Conservation (phyloP, 2,888 invertebrate species). For the Lithophane leautieri region DNA sequence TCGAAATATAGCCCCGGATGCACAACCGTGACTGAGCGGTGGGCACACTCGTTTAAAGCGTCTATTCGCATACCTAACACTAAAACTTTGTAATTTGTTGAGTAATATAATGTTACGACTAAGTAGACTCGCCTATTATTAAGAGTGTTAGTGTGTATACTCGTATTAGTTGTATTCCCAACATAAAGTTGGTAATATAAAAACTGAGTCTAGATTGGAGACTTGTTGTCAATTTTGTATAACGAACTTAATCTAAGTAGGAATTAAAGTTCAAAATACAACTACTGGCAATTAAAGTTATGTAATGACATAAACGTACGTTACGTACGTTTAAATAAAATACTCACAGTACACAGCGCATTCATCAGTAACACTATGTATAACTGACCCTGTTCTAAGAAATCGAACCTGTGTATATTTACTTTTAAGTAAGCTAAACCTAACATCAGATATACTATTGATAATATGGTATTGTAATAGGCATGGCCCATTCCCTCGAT, state of each 20-base stretch:
- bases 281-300: neutral
- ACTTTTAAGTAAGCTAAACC: constrained; percentile 55
- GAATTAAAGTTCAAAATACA: neutral
- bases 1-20: too few relatives aligned
- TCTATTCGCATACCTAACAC: too few relatives aligned
- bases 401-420: constrained; percentile 46
- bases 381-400: constrained; percentile 62
- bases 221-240: neutral
- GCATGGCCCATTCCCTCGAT: constrained; percentile 54
- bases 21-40: too few relatives aligned
- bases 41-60: too few relatives aligned
- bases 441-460: constrained; percentile 49
- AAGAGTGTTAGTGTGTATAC: too few relatives aligned
- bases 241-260: neutral
- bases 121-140: too few relatives aligned
- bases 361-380: constrained; percentile 64
- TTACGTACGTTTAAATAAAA: constrained; percentile 18
- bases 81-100: too few relatives aligned
- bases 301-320: neutral
- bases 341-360: constrained; percentile 52
- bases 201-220: neutral
- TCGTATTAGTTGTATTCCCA: too few relatives aligned
- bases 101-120: too few relatives aligned
- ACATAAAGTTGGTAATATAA: neutral
- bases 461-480: constrained; percentile 59